Conservation (phyloP, 2,888 invertebrate species). For the Fissipunctia ypsillon region DNA sequence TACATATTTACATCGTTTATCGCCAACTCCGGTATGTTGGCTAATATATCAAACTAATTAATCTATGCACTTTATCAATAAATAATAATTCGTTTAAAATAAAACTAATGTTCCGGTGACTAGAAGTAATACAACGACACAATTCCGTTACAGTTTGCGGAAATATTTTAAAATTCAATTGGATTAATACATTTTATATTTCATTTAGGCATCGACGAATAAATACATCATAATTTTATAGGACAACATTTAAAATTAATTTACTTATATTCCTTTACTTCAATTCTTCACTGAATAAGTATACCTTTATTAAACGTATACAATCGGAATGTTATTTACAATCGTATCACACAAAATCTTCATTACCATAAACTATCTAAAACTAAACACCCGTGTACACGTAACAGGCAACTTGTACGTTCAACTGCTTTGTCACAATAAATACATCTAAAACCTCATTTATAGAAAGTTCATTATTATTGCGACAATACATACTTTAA, state of each 20-base stretch:
- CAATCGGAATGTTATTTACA: conserved; percentile 84
- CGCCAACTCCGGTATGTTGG: conserved; percentile 65
- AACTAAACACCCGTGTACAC: conserved; percentile 74
- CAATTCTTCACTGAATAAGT: conserved; percentile 69
- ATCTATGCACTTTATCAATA: conserved; percentile 58
- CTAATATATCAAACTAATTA: conserved; percentile 57
- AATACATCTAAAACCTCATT: conserved; percentile 76
- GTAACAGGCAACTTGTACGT: conserved; percentile 64
- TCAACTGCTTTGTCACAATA: conserved; percentile 71
- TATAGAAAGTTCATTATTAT: conserved; percentile 76
- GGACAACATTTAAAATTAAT: conserved; percentile 67
- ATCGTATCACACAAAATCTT: conserved; percentile 80
- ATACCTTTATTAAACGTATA: conserved; percentile 84
- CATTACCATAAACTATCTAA: conserved; percentile 69
- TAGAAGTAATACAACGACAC: conserved; percentile 65
- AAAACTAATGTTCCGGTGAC: conserved; percentile 62
- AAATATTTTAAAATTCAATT: conserved; percentile 54
- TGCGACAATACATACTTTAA: conserved; percentile 78
- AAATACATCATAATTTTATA: conserved; percentile 60
- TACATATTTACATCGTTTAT: conserved; percentile 78
- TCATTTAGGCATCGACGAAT: conserved; percentile 62
- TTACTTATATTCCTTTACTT: conserved; percentile 48
- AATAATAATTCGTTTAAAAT: conserved; percentile 59
- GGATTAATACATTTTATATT: conserved; percentile 64
- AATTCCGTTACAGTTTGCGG: conserved; percentile 42